Conservation (phyloP, 2,797 vertebrate genomes). For the Ataeniobius toweri region DNA sequence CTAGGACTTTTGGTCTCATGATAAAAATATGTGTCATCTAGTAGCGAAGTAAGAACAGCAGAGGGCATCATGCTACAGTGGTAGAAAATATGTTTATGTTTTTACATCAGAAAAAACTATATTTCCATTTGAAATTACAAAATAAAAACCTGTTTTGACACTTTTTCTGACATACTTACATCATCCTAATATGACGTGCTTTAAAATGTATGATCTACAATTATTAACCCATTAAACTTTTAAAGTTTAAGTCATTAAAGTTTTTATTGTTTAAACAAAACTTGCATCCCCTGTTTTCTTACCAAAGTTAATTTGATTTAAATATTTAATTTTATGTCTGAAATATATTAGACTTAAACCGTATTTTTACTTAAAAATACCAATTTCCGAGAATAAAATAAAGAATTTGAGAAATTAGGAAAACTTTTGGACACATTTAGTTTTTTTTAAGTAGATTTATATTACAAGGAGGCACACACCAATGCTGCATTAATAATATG, state of each 20-base stretch:
- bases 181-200: neutral
- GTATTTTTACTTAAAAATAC: neutral
- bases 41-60: conserved; percentile 46
- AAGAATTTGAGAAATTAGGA: too few species aligned
- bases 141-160: neutral
- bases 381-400: too few species aligned
- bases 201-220: too few species aligned
- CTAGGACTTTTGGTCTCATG: neutral
- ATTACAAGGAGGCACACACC: too few species aligned
- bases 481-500: neutral
- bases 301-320: neutral
- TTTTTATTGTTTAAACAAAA: neutral
- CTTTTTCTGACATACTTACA: neutral
- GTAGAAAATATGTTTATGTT: neutral
- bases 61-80: conserved; percentile 51
- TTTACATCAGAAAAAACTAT: neutral
- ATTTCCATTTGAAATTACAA: neutral
- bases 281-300: neutral
- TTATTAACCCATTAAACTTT: neutral
- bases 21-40: neutral
- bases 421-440: too few species aligned
- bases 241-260: neutral
- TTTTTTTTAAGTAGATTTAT: too few species aligned
- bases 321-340: neutral
- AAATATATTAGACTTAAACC: neutral